Base-by-base conservation (phyloP, 2,888 invertebrate species). In the Hedya salicella region DNA sequence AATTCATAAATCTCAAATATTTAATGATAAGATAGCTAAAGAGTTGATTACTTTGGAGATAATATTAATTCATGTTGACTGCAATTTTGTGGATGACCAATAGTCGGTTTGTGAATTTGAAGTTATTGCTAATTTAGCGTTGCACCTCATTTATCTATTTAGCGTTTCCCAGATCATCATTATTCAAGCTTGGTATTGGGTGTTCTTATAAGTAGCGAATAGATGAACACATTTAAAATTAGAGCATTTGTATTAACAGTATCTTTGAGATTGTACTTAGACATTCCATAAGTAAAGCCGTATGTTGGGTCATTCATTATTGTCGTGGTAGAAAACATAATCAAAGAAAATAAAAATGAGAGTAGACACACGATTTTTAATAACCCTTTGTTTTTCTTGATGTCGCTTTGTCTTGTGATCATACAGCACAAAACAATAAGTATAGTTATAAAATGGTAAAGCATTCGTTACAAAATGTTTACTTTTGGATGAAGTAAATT, bases 321-420 rank as follows among this genome's bases (percentile, higher is more conserved):
- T 75, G 74, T 80, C 79, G 81, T 85, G 85, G 79, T 76, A 78
- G 80, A 76, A 75, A 79, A 78, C 75, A 78, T 77, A 81, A 79
- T 78, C 71, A 74, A 78, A 79, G 74, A 77, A 81, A 85, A 78
- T 79, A 81, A 82, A 82, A 19, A 66, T 30, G 19, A 46, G 52
- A 66, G 46, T 60, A 66, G 65, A 53, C 1, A 19, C 17, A 17
- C n/a, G 50, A 14, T 21, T 59, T 46, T 32, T 32, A 16, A 30
- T 50, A 42, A 50, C 49, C 32, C 21, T 30, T 49, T 9, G 5
- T 14, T 30, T 30, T n/a, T 19, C 11, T 19, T 11, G 11, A 4
- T 2, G 19, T 11, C 0, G 2, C 46, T 11, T 46, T 42, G 6
- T 8, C 14, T 8, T 8, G 9, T 42, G 16, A 16, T 9, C 2